Percentiles rank a stretch among this genome's conserved stretches.
Evolutionary conservation across 1,140 invertebrate genomes (phyloP).

Genomic region (Globodera ellingtonae): DNA sequence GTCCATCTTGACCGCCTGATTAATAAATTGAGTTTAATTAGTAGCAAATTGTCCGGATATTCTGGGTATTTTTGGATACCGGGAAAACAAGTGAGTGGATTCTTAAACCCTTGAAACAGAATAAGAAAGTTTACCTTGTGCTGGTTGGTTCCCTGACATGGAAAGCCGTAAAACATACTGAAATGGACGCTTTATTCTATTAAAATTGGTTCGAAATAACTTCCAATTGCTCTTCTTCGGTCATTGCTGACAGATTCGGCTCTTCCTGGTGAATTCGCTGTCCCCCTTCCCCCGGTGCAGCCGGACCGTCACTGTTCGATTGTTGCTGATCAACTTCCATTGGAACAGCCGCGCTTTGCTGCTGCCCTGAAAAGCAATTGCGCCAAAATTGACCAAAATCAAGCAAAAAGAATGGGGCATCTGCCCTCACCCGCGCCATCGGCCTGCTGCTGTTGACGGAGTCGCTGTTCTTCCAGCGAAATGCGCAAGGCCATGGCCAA

Average conservation of each 20-base stretch:
- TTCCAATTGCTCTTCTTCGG: conserved; percentile 22
- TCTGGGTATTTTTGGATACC: no score
- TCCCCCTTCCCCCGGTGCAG: not conserved
- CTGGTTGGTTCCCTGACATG: not conserved
- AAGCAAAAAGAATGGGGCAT: no score
- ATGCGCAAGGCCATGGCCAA: conserved; percentile 90
- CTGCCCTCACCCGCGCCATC: not conserved
- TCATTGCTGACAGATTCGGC: conserved; percentile 16
- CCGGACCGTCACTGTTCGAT: not conserved
- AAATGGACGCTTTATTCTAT: not conserved
- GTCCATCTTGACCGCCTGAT: not conserved
- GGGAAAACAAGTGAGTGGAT: not conserved
- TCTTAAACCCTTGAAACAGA: not conserved
- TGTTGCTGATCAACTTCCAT: conserved; percentile 21
- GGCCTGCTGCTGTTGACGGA: conserved; percentile 71
- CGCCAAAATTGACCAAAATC: no score
- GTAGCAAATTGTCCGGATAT: not conserved
- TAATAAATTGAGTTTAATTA: not conserved
- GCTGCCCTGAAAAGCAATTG: not conserved
- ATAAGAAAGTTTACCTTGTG: not conserved
- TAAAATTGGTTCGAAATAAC: not conserved
- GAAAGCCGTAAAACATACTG: not conserved
- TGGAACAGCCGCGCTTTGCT: not conserved
- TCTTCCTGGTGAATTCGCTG: not conserved
- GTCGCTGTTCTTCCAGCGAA: conserved; percentile 98